Evolutionary conservation across 2,797 vertebrate species (phyloP).

Genomic region (Phataginus tricuspis): DNA sequence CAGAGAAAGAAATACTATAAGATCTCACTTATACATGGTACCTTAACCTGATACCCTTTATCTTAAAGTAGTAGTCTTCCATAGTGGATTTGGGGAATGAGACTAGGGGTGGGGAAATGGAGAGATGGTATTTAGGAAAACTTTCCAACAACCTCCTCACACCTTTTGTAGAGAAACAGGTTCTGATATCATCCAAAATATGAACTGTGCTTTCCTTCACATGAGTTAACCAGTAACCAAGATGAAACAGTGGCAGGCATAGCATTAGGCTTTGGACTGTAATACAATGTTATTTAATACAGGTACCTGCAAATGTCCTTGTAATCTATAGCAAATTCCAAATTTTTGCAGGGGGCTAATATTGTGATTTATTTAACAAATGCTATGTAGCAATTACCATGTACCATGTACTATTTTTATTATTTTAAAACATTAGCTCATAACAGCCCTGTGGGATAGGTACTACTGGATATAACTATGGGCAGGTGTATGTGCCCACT

Average conservation of each 20-base stretch:
- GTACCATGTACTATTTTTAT: neutral
- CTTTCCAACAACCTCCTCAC: neutral
- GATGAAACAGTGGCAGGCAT: neutral
- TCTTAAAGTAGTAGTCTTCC: too few relatives aligned
- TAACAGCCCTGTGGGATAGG: neutral
- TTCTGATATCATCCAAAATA: neutral
- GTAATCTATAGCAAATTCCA: neutral
- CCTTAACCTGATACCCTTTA: too few relatives aligned
- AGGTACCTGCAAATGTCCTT: neutral
- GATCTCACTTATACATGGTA: neutral
- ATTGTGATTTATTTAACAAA: neutral
- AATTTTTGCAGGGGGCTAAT: neutral
- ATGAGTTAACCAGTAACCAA: neutral
- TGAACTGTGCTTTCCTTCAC: neutral
- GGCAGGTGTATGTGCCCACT: neutral
- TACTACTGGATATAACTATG: neutral
- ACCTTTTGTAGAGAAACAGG: neutral
- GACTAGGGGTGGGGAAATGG: neutral
- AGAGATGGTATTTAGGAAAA: neutral
- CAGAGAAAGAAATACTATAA: neutral
- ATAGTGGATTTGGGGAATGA: neutral
- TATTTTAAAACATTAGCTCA: neutral
- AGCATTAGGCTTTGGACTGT: neutral
- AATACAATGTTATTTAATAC: neutral
- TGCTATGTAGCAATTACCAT: neutral